Conservation (phyloP, 2,113 vertebrate genomes). For the Rhinopomastus cyanomelas region DNA sequence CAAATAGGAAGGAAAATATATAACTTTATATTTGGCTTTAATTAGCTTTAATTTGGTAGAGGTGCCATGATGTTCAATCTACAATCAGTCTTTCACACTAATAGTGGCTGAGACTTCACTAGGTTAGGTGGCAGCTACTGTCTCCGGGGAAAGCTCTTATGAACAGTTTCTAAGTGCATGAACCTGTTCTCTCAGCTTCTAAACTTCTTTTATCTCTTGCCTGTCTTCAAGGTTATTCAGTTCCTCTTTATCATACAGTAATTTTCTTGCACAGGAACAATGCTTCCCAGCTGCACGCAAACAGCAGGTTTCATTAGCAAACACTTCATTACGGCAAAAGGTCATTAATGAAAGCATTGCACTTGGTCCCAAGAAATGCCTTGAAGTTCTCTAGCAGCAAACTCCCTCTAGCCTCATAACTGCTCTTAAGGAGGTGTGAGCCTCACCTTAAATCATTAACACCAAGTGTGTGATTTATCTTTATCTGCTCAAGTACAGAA, state of each 20-base stretch:
- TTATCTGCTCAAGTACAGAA: not conserved
- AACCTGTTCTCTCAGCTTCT: not conserved
- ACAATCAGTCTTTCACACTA: not conserved
- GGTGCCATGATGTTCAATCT: not conserved
- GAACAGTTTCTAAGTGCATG: not conserved
- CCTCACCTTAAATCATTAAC: not conserved
- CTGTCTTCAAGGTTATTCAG: conserved; percentile 27
- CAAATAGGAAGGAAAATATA: not conserved
- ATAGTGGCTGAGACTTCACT: not conserved
- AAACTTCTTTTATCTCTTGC: not conserved
- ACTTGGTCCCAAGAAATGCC: not conserved
- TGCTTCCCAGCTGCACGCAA: conserved; percentile 1
- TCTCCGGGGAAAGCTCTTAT: not conserved
- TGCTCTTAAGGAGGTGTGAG: not conserved
- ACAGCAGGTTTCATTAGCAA: conserved; percentile 28
- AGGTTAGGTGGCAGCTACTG: not conserved
- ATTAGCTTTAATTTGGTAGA: not conserved
- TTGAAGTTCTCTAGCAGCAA: not conserved
- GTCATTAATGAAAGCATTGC: not conserved
- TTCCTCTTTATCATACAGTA: not conserved
- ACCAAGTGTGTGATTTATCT: not conserved
- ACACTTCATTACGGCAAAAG: not conserved
- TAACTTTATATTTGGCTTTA: not conserved
- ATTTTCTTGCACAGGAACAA: not conserved
- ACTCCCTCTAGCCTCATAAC: not conserved